Evolutionary conservation across 2,113 vertebrate genomes (phyloP).

Genomic region (Coryphaenoides rupestris): DNA sequence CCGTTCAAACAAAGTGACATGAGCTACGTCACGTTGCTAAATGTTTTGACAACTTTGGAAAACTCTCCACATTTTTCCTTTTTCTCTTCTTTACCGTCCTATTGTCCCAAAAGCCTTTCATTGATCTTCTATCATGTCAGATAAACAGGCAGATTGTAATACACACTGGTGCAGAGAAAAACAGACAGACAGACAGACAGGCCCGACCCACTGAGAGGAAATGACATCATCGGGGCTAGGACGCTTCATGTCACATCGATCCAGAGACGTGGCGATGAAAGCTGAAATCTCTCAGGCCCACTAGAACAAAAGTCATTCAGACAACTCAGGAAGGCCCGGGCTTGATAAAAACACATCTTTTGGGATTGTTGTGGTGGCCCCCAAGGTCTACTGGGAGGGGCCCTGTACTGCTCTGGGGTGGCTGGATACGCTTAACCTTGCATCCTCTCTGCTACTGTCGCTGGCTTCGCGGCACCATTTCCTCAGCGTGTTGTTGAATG

Average conservation of each 20-base stretch:
- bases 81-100: background rate
- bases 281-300: constrained; percentile 57
- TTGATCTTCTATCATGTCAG: background rate
- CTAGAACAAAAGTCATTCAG: constrained; percentile 53
- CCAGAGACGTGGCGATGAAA: constrained; percentile 40
- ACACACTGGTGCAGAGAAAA: no score
- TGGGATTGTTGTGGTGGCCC: constrained; percentile 10
- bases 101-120: no score
- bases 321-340: constrained; percentile 66
- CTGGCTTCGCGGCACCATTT: background rate
- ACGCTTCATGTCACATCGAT: no score
- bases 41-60: no score
- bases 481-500: background rate
- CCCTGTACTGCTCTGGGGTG: constrained; percentile 17
- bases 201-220: no score
- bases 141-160: no score
- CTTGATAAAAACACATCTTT: constrained; percentile 30
- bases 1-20: no score
- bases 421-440: constrained; percentile 69
- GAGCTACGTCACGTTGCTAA: no score
- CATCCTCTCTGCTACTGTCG: constrained; percentile 44
- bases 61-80: background rate
- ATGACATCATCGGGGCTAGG: no score
- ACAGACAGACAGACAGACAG: no score
- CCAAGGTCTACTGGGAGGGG: constrained; percentile 7